A percentile compares a stretch with the other conserved stretches of the same genome.
phyloP scores from a whole-genome alignment of 35 echinoderm and acorn worm species.

The Ophiothrix spiculata region DNA sequence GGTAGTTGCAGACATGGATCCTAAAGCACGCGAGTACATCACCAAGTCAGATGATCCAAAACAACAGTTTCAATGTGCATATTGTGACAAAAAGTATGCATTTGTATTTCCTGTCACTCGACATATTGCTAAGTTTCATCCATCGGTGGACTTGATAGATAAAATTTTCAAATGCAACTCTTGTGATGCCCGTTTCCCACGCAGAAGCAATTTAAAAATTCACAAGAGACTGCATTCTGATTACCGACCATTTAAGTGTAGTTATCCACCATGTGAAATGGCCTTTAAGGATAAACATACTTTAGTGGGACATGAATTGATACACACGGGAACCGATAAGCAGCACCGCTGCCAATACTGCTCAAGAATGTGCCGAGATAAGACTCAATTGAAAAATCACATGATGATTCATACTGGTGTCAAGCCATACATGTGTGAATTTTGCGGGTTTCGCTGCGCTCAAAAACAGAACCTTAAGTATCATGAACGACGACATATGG shows the following conservation, averaged over 20 bases:
- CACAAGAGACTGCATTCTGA: neutral
- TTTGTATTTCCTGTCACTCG: neutral
- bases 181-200: neutral
- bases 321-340: neutral
- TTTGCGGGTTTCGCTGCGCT: neutral
- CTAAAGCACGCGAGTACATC: neutral
- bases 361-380: neutral
- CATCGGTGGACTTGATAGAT: neutral
- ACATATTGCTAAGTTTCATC: neutral
- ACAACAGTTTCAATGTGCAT: neutral
- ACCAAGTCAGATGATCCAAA: neutral
- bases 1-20: neutral
- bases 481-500: neutral
- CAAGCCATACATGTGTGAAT: neutral
- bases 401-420: neutral
- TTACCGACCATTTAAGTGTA: slow-evolving; percentile 1
- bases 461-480: neutral
- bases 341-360: neutral
- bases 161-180: neutral
- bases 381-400: neutral
- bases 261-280: neutral
- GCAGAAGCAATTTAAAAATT: neutral
- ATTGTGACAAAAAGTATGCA: neutral
- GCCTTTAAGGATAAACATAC: slow-evolving; percentile 4
- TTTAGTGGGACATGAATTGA: neutral